Base-by-base conservation (phyloP, 92 coral and sea anemone species). In the Parazoanthus darwini region DNA sequence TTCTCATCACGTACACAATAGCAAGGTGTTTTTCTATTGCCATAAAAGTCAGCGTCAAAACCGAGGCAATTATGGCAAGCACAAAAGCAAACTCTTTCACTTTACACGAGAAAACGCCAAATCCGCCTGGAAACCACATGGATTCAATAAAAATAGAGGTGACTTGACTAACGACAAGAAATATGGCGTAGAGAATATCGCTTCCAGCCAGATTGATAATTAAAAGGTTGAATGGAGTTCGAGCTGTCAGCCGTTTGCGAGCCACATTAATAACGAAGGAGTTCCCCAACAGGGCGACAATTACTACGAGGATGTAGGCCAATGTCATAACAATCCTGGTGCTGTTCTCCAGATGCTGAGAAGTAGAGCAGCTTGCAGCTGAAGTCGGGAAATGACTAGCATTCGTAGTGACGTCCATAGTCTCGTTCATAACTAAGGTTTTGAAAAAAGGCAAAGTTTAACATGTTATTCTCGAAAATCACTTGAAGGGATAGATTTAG, bases 1-100 rank as follows among this genome's bases (percentile, higher is more conserved):
- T 71, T 48, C 75, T 84, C 87, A 84, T 71, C 18, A 84, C 87
- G 42, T 84, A 73, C 79, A 84, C 54, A 46, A 84, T 84, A 4
- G 87, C 87, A 72, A 84, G 87, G 8, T 84, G 67, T 22, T 84
- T 84, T 70, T 84, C 87, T 46, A 84, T 73, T 29, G 87, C 79
- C 87, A 84, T 84, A 43, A 84, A 84, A 20, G 87, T 84, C 78
- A 84, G 44, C 4, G 87, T 84, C 25, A 84, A 68, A 8, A 84
- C 50, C 38, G 87, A 84, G 26, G 87, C 42, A 8, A 36, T 67
- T 44, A 84, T 44, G 16, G 79, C 59, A 26, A 84, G 25, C 14
- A 70, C 44, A 37, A 71, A 73, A 43, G 29, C 65, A 71, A 84
- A 84, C 44, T 84, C 78, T 44, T 84, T 84, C 6, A 84, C 14